phyloP scores from a whole-genome alignment of 1,140 invertebrate species.

The Drosophila dunni region DNA sequence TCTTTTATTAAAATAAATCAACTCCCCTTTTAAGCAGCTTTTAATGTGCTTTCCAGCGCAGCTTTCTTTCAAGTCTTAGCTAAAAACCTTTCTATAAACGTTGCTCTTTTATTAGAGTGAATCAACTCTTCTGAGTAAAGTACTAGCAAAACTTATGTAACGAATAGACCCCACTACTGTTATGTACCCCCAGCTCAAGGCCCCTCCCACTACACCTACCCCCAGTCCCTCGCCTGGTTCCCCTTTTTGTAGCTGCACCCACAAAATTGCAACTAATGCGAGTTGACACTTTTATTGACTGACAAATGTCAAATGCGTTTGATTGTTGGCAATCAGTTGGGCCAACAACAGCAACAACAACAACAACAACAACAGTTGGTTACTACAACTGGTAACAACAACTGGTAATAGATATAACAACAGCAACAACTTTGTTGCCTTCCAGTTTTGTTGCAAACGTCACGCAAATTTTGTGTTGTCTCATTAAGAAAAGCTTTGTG shows the following conservation, averaged over 20 bases:
- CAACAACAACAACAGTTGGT: constrained; percentile 11
- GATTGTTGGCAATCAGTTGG: constrained; percentile 46
- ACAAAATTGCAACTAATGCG: constrained; percentile 39
- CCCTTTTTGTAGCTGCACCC: background rate
- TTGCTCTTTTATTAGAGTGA: no score
- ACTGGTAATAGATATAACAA: constrained; percentile 28
- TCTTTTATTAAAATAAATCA: no score
- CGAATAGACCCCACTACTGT: no score
- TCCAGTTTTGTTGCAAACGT: constrained; percentile 40
- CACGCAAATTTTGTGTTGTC: constrained; percentile 79
- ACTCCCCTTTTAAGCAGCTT: no score
- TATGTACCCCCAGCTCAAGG: no score
- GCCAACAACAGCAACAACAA: constrained; percentile 15
- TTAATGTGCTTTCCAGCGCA: no score
- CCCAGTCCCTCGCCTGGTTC: background rate
- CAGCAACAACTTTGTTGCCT: constrained; percentile 44
- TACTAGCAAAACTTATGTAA: no score
- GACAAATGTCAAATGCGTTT: constrained; percentile 63
- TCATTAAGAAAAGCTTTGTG: constrained; percentile 64
- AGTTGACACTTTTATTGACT: constrained; percentile 73
- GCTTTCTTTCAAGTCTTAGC: no score
- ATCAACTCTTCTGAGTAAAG: no score
- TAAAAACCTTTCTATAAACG: no score
- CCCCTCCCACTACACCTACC: no score
- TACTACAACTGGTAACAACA: constrained; percentile 14